Conservation (phyloP, 2,113 vertebrate species). For the Sebastes fasciatus region DNA sequence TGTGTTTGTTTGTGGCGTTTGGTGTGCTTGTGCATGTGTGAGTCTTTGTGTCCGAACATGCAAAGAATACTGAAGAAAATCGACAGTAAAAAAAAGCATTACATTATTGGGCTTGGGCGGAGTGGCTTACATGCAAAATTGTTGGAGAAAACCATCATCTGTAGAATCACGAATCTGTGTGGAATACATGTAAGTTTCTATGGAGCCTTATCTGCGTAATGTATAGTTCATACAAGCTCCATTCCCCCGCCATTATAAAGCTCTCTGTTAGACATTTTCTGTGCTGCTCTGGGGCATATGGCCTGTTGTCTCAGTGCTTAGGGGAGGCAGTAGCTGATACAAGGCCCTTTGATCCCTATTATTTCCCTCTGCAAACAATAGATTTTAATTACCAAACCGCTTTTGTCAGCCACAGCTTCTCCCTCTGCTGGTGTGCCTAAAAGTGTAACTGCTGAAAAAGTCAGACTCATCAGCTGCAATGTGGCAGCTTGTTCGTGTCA, state of each 20-base stretch:
- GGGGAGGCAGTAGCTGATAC: slow-evolving; percentile 64
- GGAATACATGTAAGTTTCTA: slow-evolving; percentile 42
- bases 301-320: slow-evolving; percentile 68
- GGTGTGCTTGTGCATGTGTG: slow-evolving; percentile 15
- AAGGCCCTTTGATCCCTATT: slow-evolving; percentile 75
- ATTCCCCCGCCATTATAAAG: slow-evolving; percentile 52
- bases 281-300: slow-evolving; percentile 60
- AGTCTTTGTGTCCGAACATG: slow-evolving; percentile 8
- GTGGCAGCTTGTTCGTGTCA: slow-evolving; percentile 59
- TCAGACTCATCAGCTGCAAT: slow-evolving; percentile 57
- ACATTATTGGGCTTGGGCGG: slow-evolving; percentile 25
- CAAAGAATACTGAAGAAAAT: slow-evolving; percentile 45
- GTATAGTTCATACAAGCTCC: slow-evolving; percentile 48
- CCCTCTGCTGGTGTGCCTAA: slow-evolving; percentile 46
- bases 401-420: slow-evolving; percentile 46
- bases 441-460: slow-evolving; percentile 54
- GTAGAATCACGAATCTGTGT: slow-evolving; percentile 32
- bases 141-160: slow-evolving; percentile 25
- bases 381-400: slow-evolving; percentile 74
- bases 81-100: neutral
- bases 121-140: slow-evolving; percentile 20
- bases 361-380: slow-evolving; percentile 72
- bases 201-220: slow-evolving; percentile 51
- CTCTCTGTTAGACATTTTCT: slow-evolving; percentile 64
- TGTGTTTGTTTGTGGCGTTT: slow-evolving; percentile 56